A percentile compares a stretch with the other conserved stretches of the same genome.
Evolutionary conservation across 2,113 vertebrate genomes (phyloP).

Genomic region (Stercorarius parasiticus): DNA sequence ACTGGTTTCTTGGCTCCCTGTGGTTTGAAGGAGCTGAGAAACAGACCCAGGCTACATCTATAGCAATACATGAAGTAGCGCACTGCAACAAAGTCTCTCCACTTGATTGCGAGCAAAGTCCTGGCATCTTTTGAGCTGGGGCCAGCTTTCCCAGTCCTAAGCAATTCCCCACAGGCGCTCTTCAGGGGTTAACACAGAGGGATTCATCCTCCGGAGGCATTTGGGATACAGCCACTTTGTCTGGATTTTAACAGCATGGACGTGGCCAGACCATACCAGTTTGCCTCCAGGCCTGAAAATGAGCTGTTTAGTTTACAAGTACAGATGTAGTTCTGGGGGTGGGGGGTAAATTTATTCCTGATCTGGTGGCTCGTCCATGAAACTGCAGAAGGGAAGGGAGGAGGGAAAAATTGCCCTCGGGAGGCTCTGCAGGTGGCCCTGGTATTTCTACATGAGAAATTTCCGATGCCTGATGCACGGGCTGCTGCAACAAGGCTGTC

Average conservation of each 20-base stretch:
- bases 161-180: background rate
- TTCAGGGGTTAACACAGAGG: background rate
- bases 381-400: background rate
- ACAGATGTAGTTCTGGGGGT: background rate
- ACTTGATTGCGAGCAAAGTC: background rate
- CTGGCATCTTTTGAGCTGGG: background rate
- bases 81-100: background rate
- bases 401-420: background rate
- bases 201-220: background rate
- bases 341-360: background rate
- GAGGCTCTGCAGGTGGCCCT: background rate
- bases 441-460: background rate
- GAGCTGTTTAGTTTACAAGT: background rate
- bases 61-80: background rate
- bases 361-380: background rate
- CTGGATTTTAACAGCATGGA: background rate
- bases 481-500: background rate
- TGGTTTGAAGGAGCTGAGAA: background rate
- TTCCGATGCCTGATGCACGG: background rate
- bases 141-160: background rate
- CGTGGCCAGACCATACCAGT: background rate
- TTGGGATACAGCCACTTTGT: background rate
- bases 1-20: background rate
- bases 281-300: background rate
- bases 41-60: background rate